Percentiles rank a stretch among this genome's conserved stretches.
Conservation (phyloP, 2,888 invertebrate species). For the Cartodere bifasciata region DNA sequence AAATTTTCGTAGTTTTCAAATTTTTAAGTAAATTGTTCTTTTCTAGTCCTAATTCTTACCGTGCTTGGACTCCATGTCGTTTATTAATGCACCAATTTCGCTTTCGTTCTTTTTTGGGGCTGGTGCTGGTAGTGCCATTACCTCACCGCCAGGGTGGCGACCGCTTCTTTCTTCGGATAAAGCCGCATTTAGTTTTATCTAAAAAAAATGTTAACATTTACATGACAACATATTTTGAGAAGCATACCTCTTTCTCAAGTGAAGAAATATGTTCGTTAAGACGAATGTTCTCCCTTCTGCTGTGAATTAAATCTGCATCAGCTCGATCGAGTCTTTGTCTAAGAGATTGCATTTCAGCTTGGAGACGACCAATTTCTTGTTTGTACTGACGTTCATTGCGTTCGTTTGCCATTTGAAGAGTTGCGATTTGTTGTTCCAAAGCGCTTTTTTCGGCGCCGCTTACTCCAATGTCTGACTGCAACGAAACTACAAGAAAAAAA, state of each 20-base stretch:
- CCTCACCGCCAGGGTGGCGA: constrained; percentile 22
- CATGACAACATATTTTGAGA: background rate
- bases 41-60: too few relatives aligned
- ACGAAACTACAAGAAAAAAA: constrained; percentile 40
- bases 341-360: constrained; percentile 62
- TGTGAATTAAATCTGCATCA: constrained; percentile 69
- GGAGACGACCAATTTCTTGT: constrained; percentile 61
- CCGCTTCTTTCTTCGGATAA: constrained; percentile 29
- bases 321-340: constrained; percentile 66
- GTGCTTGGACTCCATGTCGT: constrained; percentile 72
- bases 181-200: constrained; percentile 31
- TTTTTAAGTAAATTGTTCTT: too few relatives aligned
- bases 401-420: constrained; percentile 50
- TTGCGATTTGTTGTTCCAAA: constrained; percentile 66
- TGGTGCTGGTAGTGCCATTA: constrained; percentile 28
- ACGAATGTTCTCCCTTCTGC: constrained; percentile 65
- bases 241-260: constrained; percentile 64
- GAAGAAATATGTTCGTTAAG: constrained; percentile 66
- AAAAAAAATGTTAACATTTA: constrained; percentile 6
- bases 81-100: constrained; percentile 59
- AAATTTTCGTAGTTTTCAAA: too few relatives aligned
- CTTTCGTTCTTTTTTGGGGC: constrained; percentile 21
- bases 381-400: constrained; percentile 62
- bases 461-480: constrained; percentile 66
- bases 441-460: constrained; percentile 67